phyloP scores from a whole-genome alignment of 2,797 vertebrate species.

The Anableps anableps region DNA sequence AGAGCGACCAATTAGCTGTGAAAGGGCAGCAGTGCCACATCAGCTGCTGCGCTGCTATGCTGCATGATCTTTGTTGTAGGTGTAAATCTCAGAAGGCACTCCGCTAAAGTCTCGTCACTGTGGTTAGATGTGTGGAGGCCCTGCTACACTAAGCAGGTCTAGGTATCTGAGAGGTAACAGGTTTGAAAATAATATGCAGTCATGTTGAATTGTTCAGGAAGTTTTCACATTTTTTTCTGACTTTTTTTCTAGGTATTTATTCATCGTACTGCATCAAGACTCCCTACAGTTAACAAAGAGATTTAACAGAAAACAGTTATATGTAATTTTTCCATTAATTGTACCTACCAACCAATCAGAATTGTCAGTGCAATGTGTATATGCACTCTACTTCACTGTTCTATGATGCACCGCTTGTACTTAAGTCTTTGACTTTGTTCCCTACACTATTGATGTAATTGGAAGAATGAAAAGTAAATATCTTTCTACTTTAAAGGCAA shows the following conservation, averaged over 20 bases:
- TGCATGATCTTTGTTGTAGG: constrained; percentile 61
- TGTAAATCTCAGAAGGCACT: constrained; percentile 59
- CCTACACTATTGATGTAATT: too few species aligned
- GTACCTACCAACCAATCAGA: too few species aligned
- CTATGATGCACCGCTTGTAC: too few species aligned
- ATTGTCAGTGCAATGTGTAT: too few species aligned
- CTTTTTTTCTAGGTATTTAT: not conserved
- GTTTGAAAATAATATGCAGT: constrained; percentile 13
- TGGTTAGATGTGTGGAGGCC: constrained; percentile 34
- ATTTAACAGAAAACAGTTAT: too few species aligned
- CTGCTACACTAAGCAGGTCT: constrained; percentile 23
- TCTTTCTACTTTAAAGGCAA: too few species aligned
- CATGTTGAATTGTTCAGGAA: not conserved
- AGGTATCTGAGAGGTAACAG: constrained; percentile 21
- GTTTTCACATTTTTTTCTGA: not conserved
- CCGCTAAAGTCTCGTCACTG: constrained; percentile 48
- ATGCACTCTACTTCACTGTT: too few species aligned
- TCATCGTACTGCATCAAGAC: not conserved
- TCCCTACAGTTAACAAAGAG: too few species aligned
- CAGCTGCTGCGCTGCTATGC: constrained; percentile 62
- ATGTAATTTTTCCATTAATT: too few species aligned
- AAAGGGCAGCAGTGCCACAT: constrained; percentile 72
- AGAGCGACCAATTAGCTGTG: constrained; percentile 74
- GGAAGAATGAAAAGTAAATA: not conserved
- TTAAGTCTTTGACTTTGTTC: too few species aligned